phyloP scores from a whole-genome alignment of 2,797 vertebrate genomes.

The Chrosomus eos region DNA sequence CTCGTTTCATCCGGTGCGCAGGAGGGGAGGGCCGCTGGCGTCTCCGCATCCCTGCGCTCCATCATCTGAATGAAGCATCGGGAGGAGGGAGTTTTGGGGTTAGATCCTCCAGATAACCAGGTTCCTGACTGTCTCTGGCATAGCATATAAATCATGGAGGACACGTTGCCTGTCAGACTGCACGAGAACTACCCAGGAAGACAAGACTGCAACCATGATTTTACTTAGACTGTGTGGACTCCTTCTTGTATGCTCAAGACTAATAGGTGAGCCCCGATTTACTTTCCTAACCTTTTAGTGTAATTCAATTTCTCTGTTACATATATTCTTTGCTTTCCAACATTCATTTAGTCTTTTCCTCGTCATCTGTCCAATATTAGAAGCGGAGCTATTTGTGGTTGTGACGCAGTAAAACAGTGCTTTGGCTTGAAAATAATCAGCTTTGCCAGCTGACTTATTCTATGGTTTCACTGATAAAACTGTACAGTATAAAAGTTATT shows the following conservation, averaged over 20 bases:
- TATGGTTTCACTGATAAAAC: background rate
- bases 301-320: background rate
- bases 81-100: slow-evolving; percentile 39
- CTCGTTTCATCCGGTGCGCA: slow-evolving; percentile 68
- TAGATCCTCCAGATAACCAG: slow-evolving; percentile 68
- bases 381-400: slow-evolving; percentile 21
- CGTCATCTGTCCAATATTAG: slow-evolving; percentile 14
- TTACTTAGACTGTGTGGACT: slow-evolving; percentile 53
- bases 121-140: slow-evolving; percentile 61
- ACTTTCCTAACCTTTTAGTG: background rate
- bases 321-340: background rate
- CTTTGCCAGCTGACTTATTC: background rate
- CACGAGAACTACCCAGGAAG: background rate
- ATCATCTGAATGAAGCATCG: slow-evolving; percentile 56
- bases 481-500: background rate
- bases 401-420: background rate
- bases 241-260: slow-evolving; percentile 56
- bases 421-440: background rate
- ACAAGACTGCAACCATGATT: slow-evolving; percentile 56
- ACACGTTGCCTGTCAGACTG: background rate
- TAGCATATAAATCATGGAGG: slow-evolving; percentile 55
- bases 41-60: slow-evolving; percentile 45
- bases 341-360: slow-evolving; percentile 49
- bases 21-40: slow-evolving; percentile 38
- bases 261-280: slow-evolving; percentile 64